Base-by-base conservation (phyloP, 2,113 vertebrate species). In the Phycodurus eques region DNA sequence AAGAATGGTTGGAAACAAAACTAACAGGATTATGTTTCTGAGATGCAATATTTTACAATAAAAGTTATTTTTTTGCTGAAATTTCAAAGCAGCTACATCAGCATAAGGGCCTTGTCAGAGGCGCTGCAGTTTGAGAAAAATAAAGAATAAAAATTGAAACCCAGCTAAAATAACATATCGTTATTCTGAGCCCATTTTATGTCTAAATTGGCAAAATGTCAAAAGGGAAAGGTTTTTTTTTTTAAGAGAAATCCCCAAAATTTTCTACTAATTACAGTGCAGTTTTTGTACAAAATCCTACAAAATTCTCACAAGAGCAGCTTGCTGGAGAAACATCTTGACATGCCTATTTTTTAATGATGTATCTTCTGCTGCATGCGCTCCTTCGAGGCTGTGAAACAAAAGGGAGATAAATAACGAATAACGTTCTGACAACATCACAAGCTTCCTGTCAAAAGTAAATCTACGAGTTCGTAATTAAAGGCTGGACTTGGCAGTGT, bases 401-500 rank as follows among this genome's bases (percentile, higher is more conserved):
- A 39, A 76, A 68, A 64, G 70, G 51, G 35, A 27, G 15, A 65
- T 46, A 67, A 63, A 65, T n/a, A 66, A n/a, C 35, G n/a, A 61
- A 27, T 27, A 27, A 27, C 27, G 61, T 56, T 42, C 70, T 70
- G 61, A 63, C 64, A 44, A 19, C 64, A 72, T 64, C 60, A 51
- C 4, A n/a, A 42, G n/a, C 43, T 78, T 77, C 69, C 70, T 82
- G 71, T 77, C 31, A 61, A 71, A 47, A 57, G 39, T 51, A 39
- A 39, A 39, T 33, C 22, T 27, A 15, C 20, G 3, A 47, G 64
- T 75, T 73, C 65, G n/a, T 83, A 78, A 87, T 86, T 76, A 77
- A 75, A 79, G 67, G 71, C 51, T 63, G 47, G 49, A 39, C 51
- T 19, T 39, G 35, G 46, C 57, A 77, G 42, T 20, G 0, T 70